Percentiles rank a stretch among this genome's conserved stretches.
Conservation (phyloP, 2,888 invertebrate genomes). For the Drosophila helvetica region DNA sequence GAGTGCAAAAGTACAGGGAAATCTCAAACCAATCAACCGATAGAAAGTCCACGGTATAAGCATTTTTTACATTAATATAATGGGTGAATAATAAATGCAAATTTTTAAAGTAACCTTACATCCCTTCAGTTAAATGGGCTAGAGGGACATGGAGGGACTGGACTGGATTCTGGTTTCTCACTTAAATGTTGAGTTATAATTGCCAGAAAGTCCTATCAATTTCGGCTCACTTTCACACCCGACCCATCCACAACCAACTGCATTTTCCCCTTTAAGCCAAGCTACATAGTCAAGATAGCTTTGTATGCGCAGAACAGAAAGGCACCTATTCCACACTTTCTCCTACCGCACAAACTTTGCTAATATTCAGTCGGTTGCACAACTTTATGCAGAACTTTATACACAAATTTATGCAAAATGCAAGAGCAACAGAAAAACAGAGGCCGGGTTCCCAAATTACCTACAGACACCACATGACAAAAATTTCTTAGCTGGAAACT, state of each 20-base stretch:
- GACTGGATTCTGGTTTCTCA: neutral
- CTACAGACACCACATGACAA: conserved; percentile 32
- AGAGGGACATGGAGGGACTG: conserved; percentile 10
- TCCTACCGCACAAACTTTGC: conserved; percentile 58
- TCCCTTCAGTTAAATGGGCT: neutral
- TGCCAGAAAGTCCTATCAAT: conserved; percentile 24
- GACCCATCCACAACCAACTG: conserved; percentile 45
- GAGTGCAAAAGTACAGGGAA: no score
- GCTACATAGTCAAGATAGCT: conserved; percentile 35
- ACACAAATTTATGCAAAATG: conserved; percentile 67
- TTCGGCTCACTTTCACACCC: conserved; percentile 18
- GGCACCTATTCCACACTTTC: conserved; percentile 4
- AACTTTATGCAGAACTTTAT: conserved; percentile 17
- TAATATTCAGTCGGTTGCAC: conserved; percentile 67
- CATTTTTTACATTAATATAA: no score
- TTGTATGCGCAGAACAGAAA: conserved; percentile 36
- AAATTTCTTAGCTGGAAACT: conserved; percentile 20
- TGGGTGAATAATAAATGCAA: no score
- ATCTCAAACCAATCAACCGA: no score
- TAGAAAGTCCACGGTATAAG: no score
- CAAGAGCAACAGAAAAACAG: conserved; percentile 36
- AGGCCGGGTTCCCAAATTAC: conserved; percentile 21
- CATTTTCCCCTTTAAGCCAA: conserved; percentile 37
- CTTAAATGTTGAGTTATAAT: conserved; percentile 8
- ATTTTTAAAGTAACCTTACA: neutral